A percentile compares a stretch with the other conserved stretches of the same genome.
Conservation (phyloP, 2,888 invertebrate genomes). For the Drosophila cognata region DNA sequence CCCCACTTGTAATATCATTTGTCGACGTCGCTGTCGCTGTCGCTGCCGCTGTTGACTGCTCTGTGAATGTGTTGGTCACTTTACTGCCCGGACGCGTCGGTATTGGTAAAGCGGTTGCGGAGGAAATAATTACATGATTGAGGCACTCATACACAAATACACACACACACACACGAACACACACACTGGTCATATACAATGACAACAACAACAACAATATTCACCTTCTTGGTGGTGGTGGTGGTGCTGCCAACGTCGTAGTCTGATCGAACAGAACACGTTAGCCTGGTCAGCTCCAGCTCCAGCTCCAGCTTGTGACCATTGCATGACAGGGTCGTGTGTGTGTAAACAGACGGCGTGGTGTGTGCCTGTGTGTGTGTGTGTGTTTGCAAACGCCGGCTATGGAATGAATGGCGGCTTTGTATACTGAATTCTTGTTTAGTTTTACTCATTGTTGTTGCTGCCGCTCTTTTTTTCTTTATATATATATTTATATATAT, state of each 20-base stretch:
- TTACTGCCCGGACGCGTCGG: conserved; percentile 48
- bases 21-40: conserved; percentile 35
- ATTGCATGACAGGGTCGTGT: conserved; percentile 69
- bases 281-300: conserved; percentile 61
- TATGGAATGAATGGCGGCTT: conserved; percentile 75
- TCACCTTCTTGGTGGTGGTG: conserved; percentile 43
- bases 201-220: conserved; percentile 35
- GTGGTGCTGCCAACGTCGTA: conserved; percentile 48
- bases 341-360: conserved; percentile 20
- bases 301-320: conserved; percentile 46
- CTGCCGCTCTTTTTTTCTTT: conserved; percentile 26
- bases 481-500: background rate
- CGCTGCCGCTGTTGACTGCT: conserved; percentile 9
- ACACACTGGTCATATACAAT: conserved; percentile 44
- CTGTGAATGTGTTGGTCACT: conserved; percentile 52
- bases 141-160: conserved; percentile 70
- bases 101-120: conserved; percentile 73
- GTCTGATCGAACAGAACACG: conserved; percentile 77
- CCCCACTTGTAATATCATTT: conserved; percentile 63
- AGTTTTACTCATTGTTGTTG: conserved; percentile 49
- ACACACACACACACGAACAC: conserved; percentile 39
- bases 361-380: conserved; percentile 23
- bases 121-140: conserved; percentile 85
- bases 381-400: conserved; percentile 61
- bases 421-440: conserved; percentile 62